Evolutionary conservation across 1,140 invertebrate species (phyloP), one percentile per base, ranked within the genome.

Genomic region (Lasioglossum albipes): DNA sequence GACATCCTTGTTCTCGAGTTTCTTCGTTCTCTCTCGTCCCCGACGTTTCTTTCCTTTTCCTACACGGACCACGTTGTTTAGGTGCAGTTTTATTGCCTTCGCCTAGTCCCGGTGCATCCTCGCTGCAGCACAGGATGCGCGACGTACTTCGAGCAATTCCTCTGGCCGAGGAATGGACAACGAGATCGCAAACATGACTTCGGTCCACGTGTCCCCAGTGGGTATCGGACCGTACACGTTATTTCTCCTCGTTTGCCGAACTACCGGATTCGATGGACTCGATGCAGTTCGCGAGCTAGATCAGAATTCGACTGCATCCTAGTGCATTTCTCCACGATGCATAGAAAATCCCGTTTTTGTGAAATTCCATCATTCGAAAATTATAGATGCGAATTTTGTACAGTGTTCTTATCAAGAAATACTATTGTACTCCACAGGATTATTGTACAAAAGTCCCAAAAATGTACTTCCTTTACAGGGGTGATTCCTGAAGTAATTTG

Each of bases 41-140:
- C 52, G 2, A 36, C 36, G 3, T 3, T 36, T 54, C 18, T 16
- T 54, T 16, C 18, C 52, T 54, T 0, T 54, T 18, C 49, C 12
- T 13, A 5, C 75, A 41, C 13, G 18, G n/a, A n/a, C 36, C 18
- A n/a, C 72, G 74, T 86, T 87, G 85, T 87, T 87, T 87, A 86
- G 81, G 71, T 84, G 85, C 82, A 87, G 77, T 87, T 87, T 87
- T 87, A 86, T 84, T 73, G 75, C 75, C 65, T 71, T n/a, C 20
- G 72, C 36, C 36, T 1, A 16, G 31, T 13, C 57, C 67, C 61
- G 13, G 27, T 42, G 62, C 65, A 54, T 67, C 75, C 75, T 42
- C 65, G 36, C 69, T 59, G 69, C 82, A 74, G 74, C 77, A 65
- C 80, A 66, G 68, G 82, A 84, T 77, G 79, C 84, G 61, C 42